Percentiles rank a stretch among this genome's conserved stretches.
These are phyloP conservation scores for Solenodon paradoxus DNA, from an alignment of 2,113 vertebrate species.

Conservation along the genomic window DNA sequence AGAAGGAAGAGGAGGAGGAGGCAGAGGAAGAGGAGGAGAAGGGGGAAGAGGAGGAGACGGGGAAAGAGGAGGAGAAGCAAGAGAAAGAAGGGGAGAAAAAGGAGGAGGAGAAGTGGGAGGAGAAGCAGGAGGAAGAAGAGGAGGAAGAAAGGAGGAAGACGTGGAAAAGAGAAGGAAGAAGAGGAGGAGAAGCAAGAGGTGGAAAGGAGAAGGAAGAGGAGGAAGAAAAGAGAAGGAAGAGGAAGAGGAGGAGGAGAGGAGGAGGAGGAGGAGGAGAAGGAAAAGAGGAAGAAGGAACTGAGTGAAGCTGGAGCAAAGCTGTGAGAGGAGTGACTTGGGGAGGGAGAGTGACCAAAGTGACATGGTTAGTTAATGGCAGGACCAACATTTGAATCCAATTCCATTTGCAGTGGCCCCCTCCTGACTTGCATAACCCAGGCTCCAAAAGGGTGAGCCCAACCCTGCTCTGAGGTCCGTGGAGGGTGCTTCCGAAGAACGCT, in stretches of 20 bases:
- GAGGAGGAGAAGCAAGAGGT: too few species aligned
- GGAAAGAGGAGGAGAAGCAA: background rate
- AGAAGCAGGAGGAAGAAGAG: background rate
- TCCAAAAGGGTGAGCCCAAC: background rate
- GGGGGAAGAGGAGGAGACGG: too few species aligned
- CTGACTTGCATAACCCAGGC: background rate
- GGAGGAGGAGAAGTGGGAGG: background rate
- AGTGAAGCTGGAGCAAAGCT: rapidly evolving
- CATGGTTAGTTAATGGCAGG: background rate
- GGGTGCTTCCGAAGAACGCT: background rate
- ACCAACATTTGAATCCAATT: background rate
- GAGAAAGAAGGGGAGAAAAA: background rate
- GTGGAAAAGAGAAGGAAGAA: too few species aligned
- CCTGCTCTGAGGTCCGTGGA: background rate
- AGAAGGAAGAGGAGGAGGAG: background rate
- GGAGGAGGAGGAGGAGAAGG: background rate
- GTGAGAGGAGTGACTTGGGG: background rate
- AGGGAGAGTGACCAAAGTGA: background rate
- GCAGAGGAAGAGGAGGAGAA: too few species aligned
- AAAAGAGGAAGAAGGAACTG: background rate
- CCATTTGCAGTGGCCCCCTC: too few species aligned
- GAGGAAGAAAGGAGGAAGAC: too few species aligned
- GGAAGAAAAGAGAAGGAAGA: background rate
- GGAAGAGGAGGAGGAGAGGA: too few species aligned
- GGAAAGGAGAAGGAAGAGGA: background rate